Percentiles rank a stretch among this genome's conserved stretches.
These are phyloP conservation scores for Drosophila ezoana DNA, from an alignment of 2,888 invertebrate species.

Conservation along the genomic window DNA sequence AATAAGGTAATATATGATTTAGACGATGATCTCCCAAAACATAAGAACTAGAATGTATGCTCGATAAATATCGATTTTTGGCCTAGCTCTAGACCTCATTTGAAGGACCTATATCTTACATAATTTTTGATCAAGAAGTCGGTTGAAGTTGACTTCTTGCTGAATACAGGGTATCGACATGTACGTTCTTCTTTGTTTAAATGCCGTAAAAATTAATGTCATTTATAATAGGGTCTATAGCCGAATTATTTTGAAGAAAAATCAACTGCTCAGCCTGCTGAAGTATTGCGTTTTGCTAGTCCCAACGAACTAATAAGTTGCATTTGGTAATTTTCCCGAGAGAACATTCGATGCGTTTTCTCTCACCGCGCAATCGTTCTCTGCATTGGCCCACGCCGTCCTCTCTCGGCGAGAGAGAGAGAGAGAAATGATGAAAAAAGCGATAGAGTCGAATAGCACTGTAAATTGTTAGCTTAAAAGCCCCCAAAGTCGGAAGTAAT, in stretches of 20 bases:
- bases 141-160: too few species aligned
- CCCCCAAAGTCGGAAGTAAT: slow-evolving; percentile 67
- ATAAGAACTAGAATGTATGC: too few species aligned
- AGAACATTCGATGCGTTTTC: not conserved
- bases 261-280: not conserved
- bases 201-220: too few species aligned
- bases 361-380: slow-evolving; percentile 38
- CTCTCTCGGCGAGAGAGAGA: slow-evolving; percentile 14
- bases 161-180: too few species aligned
- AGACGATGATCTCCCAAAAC: too few species aligned
- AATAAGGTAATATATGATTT: too few species aligned
- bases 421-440: slow-evolving; percentile 14
- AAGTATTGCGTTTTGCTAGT: not conserved
- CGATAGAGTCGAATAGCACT: slow-evolving; percentile 28
- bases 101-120: too few species aligned
- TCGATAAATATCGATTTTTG: too few species aligned
- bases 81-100: too few species aligned
- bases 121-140: too few species aligned
- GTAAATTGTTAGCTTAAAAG: slow-evolving; percentile 63
- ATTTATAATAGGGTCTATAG: too few species aligned
- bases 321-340: slow-evolving; percentile 5
- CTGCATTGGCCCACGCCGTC: slow-evolving; percentile 25
- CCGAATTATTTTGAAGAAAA: not conserved
- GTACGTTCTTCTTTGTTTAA: too few species aligned
- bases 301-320: slow-evolving; percentile 9